These are phyloP conservation scores for Pharmacophagus antenor DNA, from an alignment of 2,888 invertebrate species.

Conservation along the genomic window DNA sequence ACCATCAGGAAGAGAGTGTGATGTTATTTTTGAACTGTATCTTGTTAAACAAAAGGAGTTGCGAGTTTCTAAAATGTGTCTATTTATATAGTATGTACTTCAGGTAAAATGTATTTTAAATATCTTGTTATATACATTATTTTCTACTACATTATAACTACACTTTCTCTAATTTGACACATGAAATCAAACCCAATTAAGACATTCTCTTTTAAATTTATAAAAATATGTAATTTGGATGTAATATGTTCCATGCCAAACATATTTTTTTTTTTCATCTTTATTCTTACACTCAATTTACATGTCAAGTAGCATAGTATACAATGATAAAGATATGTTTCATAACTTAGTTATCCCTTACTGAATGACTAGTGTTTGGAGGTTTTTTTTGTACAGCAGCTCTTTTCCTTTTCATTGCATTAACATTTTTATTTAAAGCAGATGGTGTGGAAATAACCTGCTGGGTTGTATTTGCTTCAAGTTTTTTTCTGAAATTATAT, in stretches of 20 bases:
- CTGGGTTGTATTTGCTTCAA: conserved; percentile 55
- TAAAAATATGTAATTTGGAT: conserved; percentile 11
- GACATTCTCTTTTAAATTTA: not conserved
- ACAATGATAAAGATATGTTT: conserved; percentile 33
- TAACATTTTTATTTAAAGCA: conserved; percentile 57
- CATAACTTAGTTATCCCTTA: conserved; percentile 46
- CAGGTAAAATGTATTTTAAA: conserved; percentile 16
- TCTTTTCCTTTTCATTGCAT: conserved; percentile 69
- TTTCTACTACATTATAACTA: conserved; percentile 12
- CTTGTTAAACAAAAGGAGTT: conserved; percentile 25
- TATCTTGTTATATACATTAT: conserved; percentile 1
- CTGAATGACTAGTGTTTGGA: conserved; percentile 60
- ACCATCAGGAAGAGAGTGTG: conserved; percentile 19
- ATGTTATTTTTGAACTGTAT: conserved; percentile 24
- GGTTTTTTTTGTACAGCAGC: conserved; percentile 69
- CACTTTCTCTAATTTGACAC: conserved; percentile 18
- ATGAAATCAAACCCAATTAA: conserved; percentile 7
- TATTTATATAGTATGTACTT: conserved; percentile 21
- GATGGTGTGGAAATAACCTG: conserved; percentile 54
- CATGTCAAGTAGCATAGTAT: conserved; percentile 29
- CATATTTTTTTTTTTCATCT: conserved; percentile 11
- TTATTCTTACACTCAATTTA: conserved; percentile 20
- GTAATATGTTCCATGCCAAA: conserved; percentile 10
- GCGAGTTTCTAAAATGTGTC: conserved; percentile 22
- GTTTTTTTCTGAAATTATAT: conserved; percentile 77